These are phyloP conservation scores for Ceriagrion tenellum DNA, from an alignment of 2,888 invertebrate genomes.

Conservation along the genomic window DNA sequence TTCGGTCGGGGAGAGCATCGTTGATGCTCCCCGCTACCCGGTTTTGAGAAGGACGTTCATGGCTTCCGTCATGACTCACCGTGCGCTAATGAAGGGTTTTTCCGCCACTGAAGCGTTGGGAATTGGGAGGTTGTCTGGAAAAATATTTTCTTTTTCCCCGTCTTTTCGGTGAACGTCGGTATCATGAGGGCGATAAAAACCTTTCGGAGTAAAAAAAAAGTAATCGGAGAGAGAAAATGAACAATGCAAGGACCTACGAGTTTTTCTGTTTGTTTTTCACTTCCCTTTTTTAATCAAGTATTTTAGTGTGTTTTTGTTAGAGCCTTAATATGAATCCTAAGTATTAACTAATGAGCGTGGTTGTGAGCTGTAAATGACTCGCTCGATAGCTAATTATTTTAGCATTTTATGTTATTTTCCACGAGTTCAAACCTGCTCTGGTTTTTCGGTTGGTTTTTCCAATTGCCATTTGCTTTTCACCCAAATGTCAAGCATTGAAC, in stretches of 20 bases:
- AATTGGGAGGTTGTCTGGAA: background rate
- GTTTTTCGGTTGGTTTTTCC: too few species aligned
- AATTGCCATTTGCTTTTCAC: too few species aligned
- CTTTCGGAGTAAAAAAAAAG: background rate
- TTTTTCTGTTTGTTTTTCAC: background rate
- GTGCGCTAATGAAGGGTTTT: slow-evolving; percentile 2
- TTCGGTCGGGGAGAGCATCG: background rate
- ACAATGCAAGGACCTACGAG: background rate
- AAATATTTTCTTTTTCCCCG: background rate
- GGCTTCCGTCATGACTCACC: background rate
- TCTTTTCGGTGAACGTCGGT: background rate
- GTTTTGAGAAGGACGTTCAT: background rate
- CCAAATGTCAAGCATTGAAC: too few species aligned
- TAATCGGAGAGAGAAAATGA: background rate
- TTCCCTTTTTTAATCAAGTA: background rate
- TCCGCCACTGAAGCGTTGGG: background rate
- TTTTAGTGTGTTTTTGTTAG: too few species aligned
- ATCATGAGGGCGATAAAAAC: background rate
- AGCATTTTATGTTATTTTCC: too few species aligned
- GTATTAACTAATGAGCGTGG: too few species aligned
- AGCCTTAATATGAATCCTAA: too few species aligned
- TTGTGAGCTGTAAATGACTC: too few species aligned
- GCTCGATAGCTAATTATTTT: too few species aligned
- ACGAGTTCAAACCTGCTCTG: too few species aligned
- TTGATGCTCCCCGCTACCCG: background rate